Conservation (phyloP, 2,888 invertebrate genomes). For the Spilosoma lubricipeda region DNA sequence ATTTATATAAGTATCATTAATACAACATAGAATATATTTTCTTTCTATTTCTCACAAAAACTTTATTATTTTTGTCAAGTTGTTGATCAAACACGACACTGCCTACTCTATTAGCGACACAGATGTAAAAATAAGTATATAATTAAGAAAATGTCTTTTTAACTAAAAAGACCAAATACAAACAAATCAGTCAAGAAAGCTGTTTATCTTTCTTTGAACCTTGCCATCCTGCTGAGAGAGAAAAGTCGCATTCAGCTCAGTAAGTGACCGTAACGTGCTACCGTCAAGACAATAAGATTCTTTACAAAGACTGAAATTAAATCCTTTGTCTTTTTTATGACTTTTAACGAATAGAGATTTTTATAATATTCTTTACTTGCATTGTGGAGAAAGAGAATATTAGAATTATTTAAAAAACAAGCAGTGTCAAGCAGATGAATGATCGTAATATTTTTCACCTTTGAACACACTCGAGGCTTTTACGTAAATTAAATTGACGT, state of each 20-base stretch:
- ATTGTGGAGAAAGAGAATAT: conserved; percentile 12
- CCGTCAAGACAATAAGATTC: conserved; percentile 50
- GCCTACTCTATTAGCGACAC: background rate
- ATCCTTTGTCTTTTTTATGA: conserved; percentile 45
- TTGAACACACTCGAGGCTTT: background rate
- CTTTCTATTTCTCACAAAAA: no score
- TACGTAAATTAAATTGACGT: no score
- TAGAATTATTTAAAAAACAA: background rate
- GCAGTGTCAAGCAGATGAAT: background rate
- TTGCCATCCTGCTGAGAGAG: conserved; percentile 36
- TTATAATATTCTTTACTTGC: conserved; percentile 26
- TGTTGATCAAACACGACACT: background rate
- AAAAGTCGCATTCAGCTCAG: conserved; percentile 45
- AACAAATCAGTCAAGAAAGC: conserved; percentile 39
- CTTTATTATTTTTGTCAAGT: background rate
- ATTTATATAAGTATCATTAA: no score
- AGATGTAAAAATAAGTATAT: background rate
- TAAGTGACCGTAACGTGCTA: conserved; percentile 48
- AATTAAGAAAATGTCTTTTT: background rate
- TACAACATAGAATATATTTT: no score
- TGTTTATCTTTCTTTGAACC: conserved; percentile 43
- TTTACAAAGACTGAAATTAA: conserved; percentile 51
- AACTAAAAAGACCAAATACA: conserved; percentile 13
- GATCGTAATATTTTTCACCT: background rate
- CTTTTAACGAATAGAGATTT: conserved; percentile 36